Evolutionary conservation across 2,888 invertebrate species (phyloP).

Genomic region (Caenorhabditis zanzibari): DNA sequence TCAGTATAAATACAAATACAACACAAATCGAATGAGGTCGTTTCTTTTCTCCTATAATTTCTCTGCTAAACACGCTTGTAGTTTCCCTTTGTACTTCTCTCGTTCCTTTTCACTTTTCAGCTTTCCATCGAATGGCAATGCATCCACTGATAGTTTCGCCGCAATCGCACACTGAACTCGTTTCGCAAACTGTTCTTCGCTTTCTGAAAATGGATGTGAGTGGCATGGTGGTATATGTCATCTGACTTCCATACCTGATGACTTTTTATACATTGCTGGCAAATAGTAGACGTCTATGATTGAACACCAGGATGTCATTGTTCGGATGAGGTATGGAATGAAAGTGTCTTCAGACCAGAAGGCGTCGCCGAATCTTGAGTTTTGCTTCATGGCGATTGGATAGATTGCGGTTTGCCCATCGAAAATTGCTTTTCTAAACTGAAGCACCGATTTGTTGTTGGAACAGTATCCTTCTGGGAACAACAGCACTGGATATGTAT

Average conservation of each 20-base stretch:
- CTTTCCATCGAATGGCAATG: conserved; percentile 71
- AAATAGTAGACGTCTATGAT: conserved; percentile 66
- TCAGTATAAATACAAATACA: conserved; percentile 7
- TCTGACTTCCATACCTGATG: conserved; percentile 33
- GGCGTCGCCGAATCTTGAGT: conserved; percentile 70
- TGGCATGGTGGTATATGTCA: neutral
- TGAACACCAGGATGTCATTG: conserved; percentile 71
- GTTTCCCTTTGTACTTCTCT: conserved; percentile 41
- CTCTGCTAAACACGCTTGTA: conserved; percentile 43
- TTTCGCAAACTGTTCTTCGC: conserved; percentile 67
- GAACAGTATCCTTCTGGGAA: conserved; percentile 80
- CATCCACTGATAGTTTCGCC: conserved; percentile 52
- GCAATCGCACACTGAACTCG: conserved; percentile 71
- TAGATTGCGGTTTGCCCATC: conserved; percentile 66
- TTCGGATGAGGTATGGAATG: conserved; percentile 68
- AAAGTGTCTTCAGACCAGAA: conserved; percentile 74
- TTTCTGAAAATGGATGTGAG: conserved; percentile 64
- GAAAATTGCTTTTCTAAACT: conserved; percentile 74
- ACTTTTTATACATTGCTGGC: conserved; percentile 64
- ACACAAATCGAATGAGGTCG: neutral
- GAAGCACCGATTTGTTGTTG: conserved; percentile 73
- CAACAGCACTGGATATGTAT: conserved; percentile 73
- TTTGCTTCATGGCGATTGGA: conserved; percentile 70
- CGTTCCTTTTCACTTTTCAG: conserved; percentile 60
- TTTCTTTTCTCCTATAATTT: conserved; percentile 25